These are phyloP conservation scores for Paramisgurnus dabryanus DNA, from an alignment of 2,113 vertebrate genomes.

Conservation along the genomic window DNA sequence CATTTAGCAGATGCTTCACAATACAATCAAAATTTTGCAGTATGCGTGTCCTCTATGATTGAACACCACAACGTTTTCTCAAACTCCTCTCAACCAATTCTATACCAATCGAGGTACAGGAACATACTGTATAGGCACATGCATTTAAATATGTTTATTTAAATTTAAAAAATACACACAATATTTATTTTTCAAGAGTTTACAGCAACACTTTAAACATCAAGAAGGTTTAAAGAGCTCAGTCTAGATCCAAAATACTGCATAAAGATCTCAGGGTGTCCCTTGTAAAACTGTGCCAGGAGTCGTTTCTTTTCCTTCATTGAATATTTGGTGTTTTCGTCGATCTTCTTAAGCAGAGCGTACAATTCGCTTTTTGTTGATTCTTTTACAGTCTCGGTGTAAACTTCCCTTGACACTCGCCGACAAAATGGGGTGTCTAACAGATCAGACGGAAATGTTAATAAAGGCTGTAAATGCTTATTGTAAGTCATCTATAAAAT, in stretches of 20 bases:
- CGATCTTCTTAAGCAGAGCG: constrained; percentile 82
- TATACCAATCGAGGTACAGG: too few species aligned
- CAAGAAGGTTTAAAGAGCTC: constrained; percentile 45
- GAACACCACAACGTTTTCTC: too few species aligned
- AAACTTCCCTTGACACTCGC: constrained; percentile 72
- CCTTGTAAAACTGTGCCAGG: constrained; percentile 84
- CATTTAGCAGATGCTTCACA: too few species aligned
- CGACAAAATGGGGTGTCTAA: constrained; percentile 81
- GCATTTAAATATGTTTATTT: not conserved
- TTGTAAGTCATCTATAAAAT: not conserved
- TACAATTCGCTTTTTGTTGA: constrained; percentile 82
- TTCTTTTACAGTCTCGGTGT: constrained; percentile 65
- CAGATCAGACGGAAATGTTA: not conserved
- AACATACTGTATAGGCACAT: too few species aligned
- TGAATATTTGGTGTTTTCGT: constrained; percentile 83
- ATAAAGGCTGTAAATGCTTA: not conserved
- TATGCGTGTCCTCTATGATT: too few species aligned
- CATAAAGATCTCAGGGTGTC: constrained; percentile 87
- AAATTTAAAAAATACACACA: not conserved
- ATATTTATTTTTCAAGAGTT: not conserved
- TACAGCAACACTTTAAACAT: constrained; percentile 20
- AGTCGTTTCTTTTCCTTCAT: constrained; percentile 84
- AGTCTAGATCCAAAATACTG: constrained; percentile 84
- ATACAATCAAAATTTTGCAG: too few species aligned
- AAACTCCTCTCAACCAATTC: too few species aligned